Evolutionary conservation across 1,140 invertebrate species (phyloP).

Genomic region (Hydropsyche tenuis): DNA sequence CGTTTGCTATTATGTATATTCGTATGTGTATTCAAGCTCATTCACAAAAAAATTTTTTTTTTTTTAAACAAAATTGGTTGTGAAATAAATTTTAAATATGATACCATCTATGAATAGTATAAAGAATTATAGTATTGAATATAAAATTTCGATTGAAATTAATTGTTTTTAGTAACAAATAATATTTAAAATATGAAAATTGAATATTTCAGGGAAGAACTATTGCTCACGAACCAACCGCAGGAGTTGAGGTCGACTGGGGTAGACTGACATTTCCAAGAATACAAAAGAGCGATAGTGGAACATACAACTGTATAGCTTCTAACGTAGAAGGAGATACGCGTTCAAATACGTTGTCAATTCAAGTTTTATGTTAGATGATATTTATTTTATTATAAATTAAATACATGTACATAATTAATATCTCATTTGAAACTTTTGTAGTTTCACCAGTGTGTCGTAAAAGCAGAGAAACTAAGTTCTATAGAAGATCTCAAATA

Average conservation of each 20-base stretch:
- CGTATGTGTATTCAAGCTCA: too few species aligned
- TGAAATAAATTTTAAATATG: too few species aligned
- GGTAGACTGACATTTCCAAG: conserved; percentile 9
- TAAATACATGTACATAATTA: neutral
- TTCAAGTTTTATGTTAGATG: conserved; percentile 33
- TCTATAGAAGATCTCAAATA: conserved; percentile 12
- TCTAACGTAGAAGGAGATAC: conserved; percentile 40
- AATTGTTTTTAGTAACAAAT: neutral
- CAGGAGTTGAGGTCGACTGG: conserved; percentile 30
- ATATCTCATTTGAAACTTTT: neutral
- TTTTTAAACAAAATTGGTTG: too few species aligned
- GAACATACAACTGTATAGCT: conserved; percentile 36
- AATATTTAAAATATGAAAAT: neutral
- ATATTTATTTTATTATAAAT: conserved; percentile 11
- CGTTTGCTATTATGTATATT: too few species aligned
- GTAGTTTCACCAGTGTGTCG: conserved; percentile 42
- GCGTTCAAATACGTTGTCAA: conserved; percentile 31
- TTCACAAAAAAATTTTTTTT: too few species aligned
- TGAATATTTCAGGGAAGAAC: conserved; percentile 29
- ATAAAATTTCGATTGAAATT: conserved; percentile 14
- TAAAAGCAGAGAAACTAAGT: conserved; percentile 30
- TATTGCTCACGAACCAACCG: conserved; percentile 31
- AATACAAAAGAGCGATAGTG: conserved; percentile 26
- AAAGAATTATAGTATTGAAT: too few species aligned
- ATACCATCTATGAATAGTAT: too few species aligned